A percentile compares a stretch with the other conserved stretches of the same genome.
Conservation (phyloP, 2,888 invertebrate species). For the Nomada lathburiana region DNA sequence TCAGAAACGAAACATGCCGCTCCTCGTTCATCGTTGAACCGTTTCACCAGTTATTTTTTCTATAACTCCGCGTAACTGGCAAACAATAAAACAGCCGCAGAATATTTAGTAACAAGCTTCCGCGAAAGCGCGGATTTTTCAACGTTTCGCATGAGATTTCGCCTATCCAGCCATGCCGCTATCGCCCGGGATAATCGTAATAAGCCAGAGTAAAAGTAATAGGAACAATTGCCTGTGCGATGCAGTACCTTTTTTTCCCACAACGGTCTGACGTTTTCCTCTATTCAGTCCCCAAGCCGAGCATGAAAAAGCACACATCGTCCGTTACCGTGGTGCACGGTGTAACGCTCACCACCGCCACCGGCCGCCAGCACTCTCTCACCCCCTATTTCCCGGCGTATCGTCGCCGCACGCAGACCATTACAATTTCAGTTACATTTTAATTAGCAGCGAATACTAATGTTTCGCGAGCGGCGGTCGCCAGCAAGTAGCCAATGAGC, state of each 20-base stretch:
- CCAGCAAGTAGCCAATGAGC: constrained; percentile 71
- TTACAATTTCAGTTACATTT: constrained; percentile 81
- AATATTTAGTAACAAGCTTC: background rate
- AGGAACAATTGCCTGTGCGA: constrained; percentile 49
- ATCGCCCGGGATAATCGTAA: constrained; percentile 48
- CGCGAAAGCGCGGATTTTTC: background rate
- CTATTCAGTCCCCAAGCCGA: constrained; percentile 63
- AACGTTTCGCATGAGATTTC: background rate
- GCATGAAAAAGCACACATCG: constrained; percentile 65
- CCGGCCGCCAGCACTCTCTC: constrained; percentile 3
- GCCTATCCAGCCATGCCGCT: constrained; percentile 30
- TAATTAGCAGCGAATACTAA: constrained; percentile 82
- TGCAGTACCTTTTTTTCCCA: constrained; percentile 50
- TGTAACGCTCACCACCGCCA: constrained; percentile 46
- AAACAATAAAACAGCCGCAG: background rate
- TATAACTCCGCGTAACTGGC: background rate
- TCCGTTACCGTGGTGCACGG: constrained; percentile 49
- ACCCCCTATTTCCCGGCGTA: constrained; percentile 37
- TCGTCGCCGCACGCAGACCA: constrained; percentile 66
- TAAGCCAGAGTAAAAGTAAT: constrained; percentile 47
- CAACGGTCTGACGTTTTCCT: constrained; percentile 61
- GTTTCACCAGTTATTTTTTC: background rate
- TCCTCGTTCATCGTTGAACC: background rate
- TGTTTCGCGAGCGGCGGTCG: constrained; percentile 75
- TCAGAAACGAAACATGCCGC: constrained; percentile 2